These are phyloP conservation scores for Diabrotica virgifera DNA, from an alignment of 1,140 invertebrate genomes.

Conservation along the genomic window DNA sequence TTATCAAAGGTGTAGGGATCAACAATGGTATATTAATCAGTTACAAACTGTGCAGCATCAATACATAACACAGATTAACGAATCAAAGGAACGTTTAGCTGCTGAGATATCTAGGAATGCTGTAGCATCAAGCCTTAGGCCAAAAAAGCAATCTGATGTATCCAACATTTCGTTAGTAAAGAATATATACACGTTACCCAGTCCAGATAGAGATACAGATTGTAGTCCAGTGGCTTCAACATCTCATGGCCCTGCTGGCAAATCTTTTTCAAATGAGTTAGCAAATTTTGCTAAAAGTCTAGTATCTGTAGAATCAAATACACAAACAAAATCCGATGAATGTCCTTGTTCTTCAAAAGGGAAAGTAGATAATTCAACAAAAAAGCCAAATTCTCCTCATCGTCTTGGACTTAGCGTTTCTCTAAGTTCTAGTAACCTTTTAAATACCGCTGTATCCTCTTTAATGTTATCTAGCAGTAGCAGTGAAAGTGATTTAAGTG, in stretches of 20 bases:
- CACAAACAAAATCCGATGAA: conserved; percentile 10
- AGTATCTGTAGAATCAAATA: not conserved
- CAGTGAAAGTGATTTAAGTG: conserved; percentile 60
- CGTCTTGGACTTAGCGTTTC: conserved; percentile 39
- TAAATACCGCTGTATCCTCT: conserved; percentile 41
- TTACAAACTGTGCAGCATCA: conserved; percentile 78
- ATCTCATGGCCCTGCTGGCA: conserved; percentile 33
- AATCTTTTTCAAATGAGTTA: conserved; percentile 28
- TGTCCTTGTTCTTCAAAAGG: conserved; percentile 13
- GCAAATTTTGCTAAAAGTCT: conserved; percentile 12
- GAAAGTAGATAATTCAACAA: conserved; percentile 8
- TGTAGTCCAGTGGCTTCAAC: conserved; percentile 22
- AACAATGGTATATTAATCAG: conserved; percentile 91
- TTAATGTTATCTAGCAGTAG: conserved; percentile 51
- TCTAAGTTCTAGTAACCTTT: conserved; percentile 46
- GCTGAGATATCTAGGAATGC: conserved; percentile 71
- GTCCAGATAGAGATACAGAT: conserved; percentile 13
- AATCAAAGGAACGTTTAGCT: conserved; percentile 76
- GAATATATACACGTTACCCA: conserved; percentile 33
- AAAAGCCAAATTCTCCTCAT: conserved; percentile 31
- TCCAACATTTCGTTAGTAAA: conserved; percentile 33
- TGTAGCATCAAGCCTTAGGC: conserved; percentile 52
- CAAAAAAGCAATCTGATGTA: conserved; percentile 36
- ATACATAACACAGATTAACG: conserved; percentile 76
- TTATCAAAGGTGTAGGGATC: conserved; percentile 88